Conservation (phyloP, 2,888 invertebrate species). For the Meandrusa payeni region DNA sequence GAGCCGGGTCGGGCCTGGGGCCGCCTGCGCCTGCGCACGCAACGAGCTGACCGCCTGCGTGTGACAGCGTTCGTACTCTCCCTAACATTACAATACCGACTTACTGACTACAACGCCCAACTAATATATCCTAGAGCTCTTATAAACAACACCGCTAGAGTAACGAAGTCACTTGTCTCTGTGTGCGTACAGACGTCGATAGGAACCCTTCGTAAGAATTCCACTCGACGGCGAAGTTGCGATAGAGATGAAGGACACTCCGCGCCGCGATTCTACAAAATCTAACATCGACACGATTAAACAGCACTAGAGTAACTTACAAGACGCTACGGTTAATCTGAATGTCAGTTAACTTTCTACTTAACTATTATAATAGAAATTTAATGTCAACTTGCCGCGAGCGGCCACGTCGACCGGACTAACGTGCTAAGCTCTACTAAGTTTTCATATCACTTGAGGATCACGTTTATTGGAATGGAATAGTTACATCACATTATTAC, state of each 20-base stretch:
- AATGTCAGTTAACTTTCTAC: conserved; percentile 7
- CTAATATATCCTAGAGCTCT: conserved; percentile 10
- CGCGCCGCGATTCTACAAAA: conserved; percentile 1
- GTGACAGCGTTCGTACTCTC: neutral
- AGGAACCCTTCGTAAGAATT: too few species aligned
- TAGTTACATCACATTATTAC: conserved; percentile 49
- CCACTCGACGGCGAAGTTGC: neutral
- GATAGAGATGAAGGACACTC: neutral
- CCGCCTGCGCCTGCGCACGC: conserved; percentile 17
- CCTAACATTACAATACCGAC: conserved; percentile 7
- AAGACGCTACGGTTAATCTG: neutral
- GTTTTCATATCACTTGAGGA: conserved; percentile 58
- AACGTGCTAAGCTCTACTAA: conserved; percentile 23
- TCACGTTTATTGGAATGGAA: conserved; percentile 59
- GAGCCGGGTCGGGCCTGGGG: neutral
- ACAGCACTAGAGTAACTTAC: too few species aligned
- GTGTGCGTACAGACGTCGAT: too few species aligned
- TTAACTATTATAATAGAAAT: conserved; percentile 10
- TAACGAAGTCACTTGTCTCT: too few species aligned
- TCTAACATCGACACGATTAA: too few species aligned
- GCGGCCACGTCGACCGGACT: conserved; percentile 4
- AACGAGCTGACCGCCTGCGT: neutral
- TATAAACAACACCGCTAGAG: too few species aligned
- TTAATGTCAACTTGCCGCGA: conserved; percentile 29
- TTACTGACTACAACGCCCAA: conserved; percentile 2